These are phyloP conservation scores for Ceriagrion tenellum DNA, from an alignment of 2,888 invertebrate species.

Conservation along the genomic window DNA sequence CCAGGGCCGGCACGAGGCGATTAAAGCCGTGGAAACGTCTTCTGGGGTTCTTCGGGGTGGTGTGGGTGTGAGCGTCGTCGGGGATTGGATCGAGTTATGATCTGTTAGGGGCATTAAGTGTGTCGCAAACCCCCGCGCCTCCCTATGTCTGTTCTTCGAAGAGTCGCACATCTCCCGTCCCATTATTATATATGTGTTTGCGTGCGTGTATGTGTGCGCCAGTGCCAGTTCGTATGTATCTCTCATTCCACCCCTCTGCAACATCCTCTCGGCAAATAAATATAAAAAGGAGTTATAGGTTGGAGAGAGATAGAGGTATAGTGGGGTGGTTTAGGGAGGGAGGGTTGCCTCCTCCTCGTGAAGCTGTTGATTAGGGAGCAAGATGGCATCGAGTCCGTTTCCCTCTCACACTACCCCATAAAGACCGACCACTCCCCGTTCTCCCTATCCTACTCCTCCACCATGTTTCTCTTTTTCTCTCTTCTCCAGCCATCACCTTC, in stretches of 20 bases:
- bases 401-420: neutral
- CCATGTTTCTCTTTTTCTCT: neutral
- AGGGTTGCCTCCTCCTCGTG: neutral
- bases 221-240: neutral
- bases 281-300: slow-evolving; percentile 48
- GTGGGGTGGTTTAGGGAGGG: neutral
- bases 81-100: slow-evolving; percentile 54
- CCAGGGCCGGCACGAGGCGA: neutral
- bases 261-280: slow-evolving; percentile 42
- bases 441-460: neutral
- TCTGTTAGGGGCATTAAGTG: slow-evolving; percentile 45
- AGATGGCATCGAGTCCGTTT: neutral
- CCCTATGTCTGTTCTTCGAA: neutral
- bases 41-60: neutral
- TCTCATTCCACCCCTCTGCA: neutral
- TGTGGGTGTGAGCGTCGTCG: neutral
- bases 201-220: neutral
- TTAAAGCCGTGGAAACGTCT: neutral
- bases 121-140: slow-evolving; percentile 2
- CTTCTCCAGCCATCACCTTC: neutral
- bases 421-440: neutral
- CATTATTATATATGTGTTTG: neutral
- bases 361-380: slow-evolving; percentile 54
- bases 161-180: neutral
- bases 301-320: neutral